Evolutionary conservation across 2,113 vertebrate species (phyloP), one percentile per base, ranked within the genome.

Genomic region (Sapajus apella): DNA sequence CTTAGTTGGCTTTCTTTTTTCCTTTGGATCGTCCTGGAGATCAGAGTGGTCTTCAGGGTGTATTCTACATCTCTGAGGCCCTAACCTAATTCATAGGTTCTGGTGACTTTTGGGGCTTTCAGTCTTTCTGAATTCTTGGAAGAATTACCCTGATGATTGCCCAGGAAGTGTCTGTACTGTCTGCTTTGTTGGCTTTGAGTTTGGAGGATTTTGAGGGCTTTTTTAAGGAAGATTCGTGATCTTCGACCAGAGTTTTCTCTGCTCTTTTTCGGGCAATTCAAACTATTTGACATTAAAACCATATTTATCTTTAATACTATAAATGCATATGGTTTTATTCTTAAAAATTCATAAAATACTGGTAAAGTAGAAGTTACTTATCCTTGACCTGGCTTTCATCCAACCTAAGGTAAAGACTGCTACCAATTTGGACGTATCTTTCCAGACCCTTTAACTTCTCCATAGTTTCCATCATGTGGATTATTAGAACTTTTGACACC

Each of bases 141-240:
- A 72, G 50, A 35, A 37, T 70, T n/a, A 8, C 32, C 45, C 47
- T 40, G 12, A 3, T 4, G 5, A 21, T 27, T 35, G 0, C 16
- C 37, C 0, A 3, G 84, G 58, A 52, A 25, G 21, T 0, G 0
- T 13, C 58, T 50, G 0, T 52, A 14, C 73, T 27, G 35, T 64
- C 20, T 77, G 2, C 30, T 61, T 37, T 21, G 27, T 50, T 40
- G 12, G 32, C 55, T 90, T 82, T 76, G 66, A 58, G 10, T 70
- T 75, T 37, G 30, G 23, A 61, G 55, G 17, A 6, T 87, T 37
- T 75, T 9, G 20, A 58, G 32, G 47, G 8, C 32, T 88, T 85
- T 73, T 87, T n/a, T 32, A 30, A 32, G 45, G 50, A 64, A 32
- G 17, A 77, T 20, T 45, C 10, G 2, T 58, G 6, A 20, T 47